Conservation (phyloP, 2,888 invertebrate genomes). For the Melanotus villosus region DNA sequence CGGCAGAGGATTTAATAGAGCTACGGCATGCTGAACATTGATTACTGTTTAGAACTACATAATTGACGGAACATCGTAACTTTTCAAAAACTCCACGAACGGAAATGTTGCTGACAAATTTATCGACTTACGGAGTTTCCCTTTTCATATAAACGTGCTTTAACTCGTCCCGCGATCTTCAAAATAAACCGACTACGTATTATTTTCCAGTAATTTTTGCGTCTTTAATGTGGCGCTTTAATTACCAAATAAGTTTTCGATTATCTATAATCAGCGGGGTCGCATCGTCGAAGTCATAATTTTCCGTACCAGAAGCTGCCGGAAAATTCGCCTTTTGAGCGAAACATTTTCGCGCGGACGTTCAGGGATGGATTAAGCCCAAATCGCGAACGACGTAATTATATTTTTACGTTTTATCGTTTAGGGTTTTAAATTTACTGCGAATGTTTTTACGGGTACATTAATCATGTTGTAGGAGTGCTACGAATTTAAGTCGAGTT, state of each 20-base stretch:
- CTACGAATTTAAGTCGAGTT: slow-evolving; percentile 5
- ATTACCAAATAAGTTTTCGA: slow-evolving; percentile 13
- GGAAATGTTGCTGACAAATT: slow-evolving; percentile 27
- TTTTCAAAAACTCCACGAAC: slow-evolving; percentile 28
- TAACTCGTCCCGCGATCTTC: neutral
- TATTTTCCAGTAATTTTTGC: slow-evolving; percentile 5
- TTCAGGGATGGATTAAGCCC: too few species aligned
- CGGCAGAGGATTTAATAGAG: slow-evolving; percentile 30
- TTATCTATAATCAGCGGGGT: neutral
- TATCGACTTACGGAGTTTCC: slow-evolving; percentile 28
- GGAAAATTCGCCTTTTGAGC: too few species aligned
- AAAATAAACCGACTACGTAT: neutral
- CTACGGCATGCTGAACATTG: slow-evolving; percentile 26
- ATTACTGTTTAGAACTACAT: slow-evolving; percentile 36
- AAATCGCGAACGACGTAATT: neutral
- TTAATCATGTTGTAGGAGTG: slow-evolving; percentile 8
- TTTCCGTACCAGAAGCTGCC: neutral
- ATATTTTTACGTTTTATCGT: neutral
- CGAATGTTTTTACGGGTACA: neutral
- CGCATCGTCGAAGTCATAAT: neutral
- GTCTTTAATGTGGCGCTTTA: slow-evolving; percentile 6
- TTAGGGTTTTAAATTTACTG: slow-evolving; percentile 3
- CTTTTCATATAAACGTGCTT: slow-evolving; percentile 19
- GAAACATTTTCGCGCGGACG: too few species aligned
- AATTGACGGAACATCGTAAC: slow-evolving; percentile 32